phyloP scores from a whole-genome alignment of 1,140 invertebrate species.

The Phocides pigmalion region DNA sequence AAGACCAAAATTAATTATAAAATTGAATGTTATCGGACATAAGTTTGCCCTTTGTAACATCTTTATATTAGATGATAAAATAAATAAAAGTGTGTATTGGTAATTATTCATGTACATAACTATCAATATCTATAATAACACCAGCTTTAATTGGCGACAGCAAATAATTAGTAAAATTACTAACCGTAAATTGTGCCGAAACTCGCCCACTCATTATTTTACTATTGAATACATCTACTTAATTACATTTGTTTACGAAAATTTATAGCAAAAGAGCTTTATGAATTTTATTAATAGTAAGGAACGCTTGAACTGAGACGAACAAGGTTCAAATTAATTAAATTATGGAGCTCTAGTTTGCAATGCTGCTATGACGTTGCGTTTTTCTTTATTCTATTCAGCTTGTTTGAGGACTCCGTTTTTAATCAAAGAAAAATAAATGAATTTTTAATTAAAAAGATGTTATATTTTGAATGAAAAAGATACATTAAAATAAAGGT shows the following conservation, averaged over 20 bases:
- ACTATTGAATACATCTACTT: not conserved
- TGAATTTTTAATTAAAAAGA: slow-evolving; percentile 34
- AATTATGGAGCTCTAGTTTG: slow-evolving; percentile 32
- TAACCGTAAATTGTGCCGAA: too few species aligned
- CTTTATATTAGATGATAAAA: too few species aligned
- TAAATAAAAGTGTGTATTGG: too few species aligned
- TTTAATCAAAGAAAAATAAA: slow-evolving; percentile 34
- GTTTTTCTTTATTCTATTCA: slow-evolving; percentile 31
- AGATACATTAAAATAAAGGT: slow-evolving; percentile 42
- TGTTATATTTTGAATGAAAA: slow-evolving; percentile 38
- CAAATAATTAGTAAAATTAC: too few species aligned
- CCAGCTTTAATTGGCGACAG: too few species aligned
- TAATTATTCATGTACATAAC: too few species aligned
- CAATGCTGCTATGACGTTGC: slow-evolving; percentile 29
- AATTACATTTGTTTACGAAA: slow-evolving; percentile 21
- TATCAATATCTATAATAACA: too few species aligned
- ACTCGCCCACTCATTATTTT: not conserved
- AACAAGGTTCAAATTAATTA: slow-evolving; percentile 34
- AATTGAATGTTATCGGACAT: too few species aligned
- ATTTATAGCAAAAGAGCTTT: slow-evolving; percentile 17
- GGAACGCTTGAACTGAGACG: slow-evolving; percentile 27
- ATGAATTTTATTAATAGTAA: slow-evolving; percentile 29
- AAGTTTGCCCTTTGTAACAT: too few species aligned
- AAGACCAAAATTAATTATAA: too few species aligned
- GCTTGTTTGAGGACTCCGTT: slow-evolving; percentile 24